Conservation (phyloP, 2,113 vertebrate species). For the Corythoichthys intestinalis region DNA sequence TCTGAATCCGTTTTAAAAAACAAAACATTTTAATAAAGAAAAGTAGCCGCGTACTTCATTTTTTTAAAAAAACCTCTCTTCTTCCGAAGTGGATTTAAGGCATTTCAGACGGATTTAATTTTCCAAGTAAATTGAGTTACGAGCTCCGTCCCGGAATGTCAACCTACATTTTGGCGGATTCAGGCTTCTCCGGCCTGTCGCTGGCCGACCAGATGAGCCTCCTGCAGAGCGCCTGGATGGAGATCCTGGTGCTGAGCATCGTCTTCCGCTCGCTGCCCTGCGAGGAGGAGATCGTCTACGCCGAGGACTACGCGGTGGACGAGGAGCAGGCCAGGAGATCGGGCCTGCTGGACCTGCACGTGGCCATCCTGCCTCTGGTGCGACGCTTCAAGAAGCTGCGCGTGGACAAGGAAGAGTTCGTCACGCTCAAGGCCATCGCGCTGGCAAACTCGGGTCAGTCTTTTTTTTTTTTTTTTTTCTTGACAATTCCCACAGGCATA, state of each 20-base stretch:
- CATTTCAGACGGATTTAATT: too few relatives aligned
- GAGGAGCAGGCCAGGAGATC: slow-evolving; percentile 85
- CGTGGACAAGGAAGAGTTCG: slow-evolving; percentile 91
- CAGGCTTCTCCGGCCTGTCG: slow-evolving; percentile 89
- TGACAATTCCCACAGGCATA: too few relatives aligned
- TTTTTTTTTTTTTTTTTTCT: too few relatives aligned
- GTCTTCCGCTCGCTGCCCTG: slow-evolving; percentile 88
- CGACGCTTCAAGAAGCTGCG: slow-evolving; percentile 88
- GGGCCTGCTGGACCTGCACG: slow-evolving; percentile 82
- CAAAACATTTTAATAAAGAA: too few relatives aligned
- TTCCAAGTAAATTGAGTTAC: too few relatives aligned
- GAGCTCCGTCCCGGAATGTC: too few relatives aligned
- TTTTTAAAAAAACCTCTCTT: too few relatives aligned
- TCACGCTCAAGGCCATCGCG: slow-evolving; percentile 89
- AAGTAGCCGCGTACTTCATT: too few relatives aligned
- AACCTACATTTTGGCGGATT: background rate
- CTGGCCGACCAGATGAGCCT: slow-evolving; percentile 95
- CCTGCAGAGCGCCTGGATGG: slow-evolving; percentile 95
- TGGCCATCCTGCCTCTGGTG: slow-evolving; percentile 85
- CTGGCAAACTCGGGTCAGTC: slow-evolving; percentile 85
- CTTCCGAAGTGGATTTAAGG: too few relatives aligned
- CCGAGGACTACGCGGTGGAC: slow-evolving; percentile 90
- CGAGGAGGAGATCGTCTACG: slow-evolving; percentile 87
- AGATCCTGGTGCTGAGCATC: slow-evolving; percentile 89
- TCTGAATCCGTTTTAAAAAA: too few relatives aligned